These are phyloP conservation scores for Drosophila subpulchrella DNA, from an alignment of 1,140 invertebrate species.

Conservation along the genomic window DNA sequence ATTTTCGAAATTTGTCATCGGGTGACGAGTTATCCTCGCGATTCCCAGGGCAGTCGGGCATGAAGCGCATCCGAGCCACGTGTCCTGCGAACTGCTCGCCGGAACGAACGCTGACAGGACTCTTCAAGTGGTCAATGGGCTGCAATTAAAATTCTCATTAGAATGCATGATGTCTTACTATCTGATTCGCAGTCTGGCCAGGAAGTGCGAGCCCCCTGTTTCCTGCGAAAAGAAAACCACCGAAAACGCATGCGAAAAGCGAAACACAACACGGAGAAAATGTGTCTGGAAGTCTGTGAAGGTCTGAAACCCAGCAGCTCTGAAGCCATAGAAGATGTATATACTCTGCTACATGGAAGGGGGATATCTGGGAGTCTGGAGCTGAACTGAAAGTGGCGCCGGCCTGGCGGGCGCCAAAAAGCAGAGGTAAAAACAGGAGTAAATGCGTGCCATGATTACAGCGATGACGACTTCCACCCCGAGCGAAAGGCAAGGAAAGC, in stretches of 20 bases:
- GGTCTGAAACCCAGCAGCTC: too few species aligned
- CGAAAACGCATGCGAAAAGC: conserved; percentile 52
- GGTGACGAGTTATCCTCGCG: conserved; percentile 20
- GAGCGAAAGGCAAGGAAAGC: conserved; percentile 18
- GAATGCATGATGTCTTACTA: conserved; percentile 76
- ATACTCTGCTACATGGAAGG: not conserved
- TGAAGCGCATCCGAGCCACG: conserved; percentile 77
- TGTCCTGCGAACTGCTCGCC: conserved; percentile 41
- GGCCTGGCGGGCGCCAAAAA: conserved; percentile 81
- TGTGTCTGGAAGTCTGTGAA: conserved; percentile 50
- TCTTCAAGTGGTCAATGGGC: conserved; percentile 77
- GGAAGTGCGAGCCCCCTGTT: conserved; percentile 36
- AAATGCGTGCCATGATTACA: conserved; percentile 84
- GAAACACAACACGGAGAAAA: conserved; percentile 59
- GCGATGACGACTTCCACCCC: conserved; percentile 83
- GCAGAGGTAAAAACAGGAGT: conserved; percentile 84
- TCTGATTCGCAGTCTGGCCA: conserved; percentile 34
- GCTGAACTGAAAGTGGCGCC: conserved; percentile 62
- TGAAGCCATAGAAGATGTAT: conserved; percentile 3
- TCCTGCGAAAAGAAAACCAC: conserved; percentile 33
- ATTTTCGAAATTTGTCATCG: conserved; percentile 80
- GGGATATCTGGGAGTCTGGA: conserved; percentile 7
- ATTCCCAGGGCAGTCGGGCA: conserved; percentile 71
- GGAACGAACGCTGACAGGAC: conserved; percentile 60
- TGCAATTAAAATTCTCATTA: conserved; percentile 81